Conservation (phyloP, 2,797 vertebrate genomes). For the Urocyon cinereoargenteus region DNA sequence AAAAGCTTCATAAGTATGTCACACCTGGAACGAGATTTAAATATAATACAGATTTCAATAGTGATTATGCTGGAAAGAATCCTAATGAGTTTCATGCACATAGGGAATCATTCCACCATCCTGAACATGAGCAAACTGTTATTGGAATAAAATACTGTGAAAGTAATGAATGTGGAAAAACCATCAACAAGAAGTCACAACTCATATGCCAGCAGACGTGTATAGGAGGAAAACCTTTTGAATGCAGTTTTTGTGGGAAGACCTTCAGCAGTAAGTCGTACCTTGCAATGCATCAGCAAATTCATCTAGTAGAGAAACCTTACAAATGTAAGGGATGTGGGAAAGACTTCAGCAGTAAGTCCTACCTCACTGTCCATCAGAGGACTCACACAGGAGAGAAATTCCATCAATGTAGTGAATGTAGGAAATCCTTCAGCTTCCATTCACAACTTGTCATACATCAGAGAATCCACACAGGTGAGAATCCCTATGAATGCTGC, state of each 20-base stretch:
- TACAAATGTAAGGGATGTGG: not conserved
- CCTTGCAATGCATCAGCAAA: constrained; percentile 56
- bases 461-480: constrained; percentile 62
- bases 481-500: constrained; percentile 13
- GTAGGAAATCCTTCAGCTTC: constrained; percentile 55
- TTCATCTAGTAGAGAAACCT: constrained; percentile 41
- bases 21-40: constrained; percentile 63
- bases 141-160: constrained; percentile 36
- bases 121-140: constrained; percentile 33
- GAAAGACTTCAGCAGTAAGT: constrained; percentile 61
- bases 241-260: constrained; percentile 58
- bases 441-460: constrained; percentile 66
- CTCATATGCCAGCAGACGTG: constrained; percentile 39
- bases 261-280: constrained; percentile 72
- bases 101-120: not conserved
- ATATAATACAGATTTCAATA: constrained; percentile 38
- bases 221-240: constrained; percentile 29
- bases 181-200: constrained; percentile 39
- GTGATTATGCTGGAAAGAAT: constrained; percentile 59
- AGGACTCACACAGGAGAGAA: constrained; percentile 57
- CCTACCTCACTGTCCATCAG: constrained; percentile 60
- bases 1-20: constrained; percentile 27
- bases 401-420: constrained; percentile 13
- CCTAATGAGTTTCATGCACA: not conserved
- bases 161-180: constrained; percentile 62